phyloP scores from a whole-genome alignment of 2,888 invertebrate genomes.

The Gasteruption jaculator region DNA sequence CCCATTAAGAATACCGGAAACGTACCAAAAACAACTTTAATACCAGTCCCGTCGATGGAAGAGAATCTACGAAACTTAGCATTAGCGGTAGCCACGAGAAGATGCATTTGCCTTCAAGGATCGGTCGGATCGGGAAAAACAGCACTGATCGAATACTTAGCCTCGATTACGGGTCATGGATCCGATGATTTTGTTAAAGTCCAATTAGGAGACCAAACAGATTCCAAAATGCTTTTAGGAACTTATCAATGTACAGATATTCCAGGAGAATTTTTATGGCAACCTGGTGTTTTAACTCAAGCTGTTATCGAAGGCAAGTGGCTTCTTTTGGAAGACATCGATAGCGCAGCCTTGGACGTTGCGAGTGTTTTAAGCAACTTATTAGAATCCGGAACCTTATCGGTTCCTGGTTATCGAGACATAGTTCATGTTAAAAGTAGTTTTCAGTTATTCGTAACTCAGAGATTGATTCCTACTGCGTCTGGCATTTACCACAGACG shows the following conservation, averaged over 20 bases:
- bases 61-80: conserved; percentile 74
- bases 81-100: conserved; percentile 73
- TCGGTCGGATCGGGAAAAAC: conserved; percentile 95
- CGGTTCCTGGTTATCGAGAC: conserved; percentile 86
- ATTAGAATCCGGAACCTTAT: conserved; percentile 75
- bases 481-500: conserved; percentile 41
- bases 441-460: conserved; percentile 91
- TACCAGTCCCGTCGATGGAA: conserved; percentile 69
- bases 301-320: conserved; percentile 84
- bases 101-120: conserved; percentile 57
- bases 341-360: conserved; percentile 90
- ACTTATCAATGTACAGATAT: conserved; percentile 92
- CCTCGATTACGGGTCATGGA: conserved; percentile 66
- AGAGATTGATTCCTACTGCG: conserved; percentile 50
- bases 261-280: conserved; percentile 97
- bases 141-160: conserved; percentile 80
- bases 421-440: conserved; percentile 74
- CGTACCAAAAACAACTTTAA: conserved; percentile 49
- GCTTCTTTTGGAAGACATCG: conserved; percentile 93
- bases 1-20: conserved; percentile 3
- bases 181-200: conserved; percentile 70
- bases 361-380: conserved; percentile 81
- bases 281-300: conserved; percentile 87
- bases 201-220: conserved; percentile 95
- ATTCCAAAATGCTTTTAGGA: conserved; percentile 91